Percentiles rank a stretch among this genome's conserved stretches.
These are phyloP conservation scores for Ibycter americanus DNA, from an alignment of 2,797 vertebrate species.

Conservation along the genomic window DNA sequence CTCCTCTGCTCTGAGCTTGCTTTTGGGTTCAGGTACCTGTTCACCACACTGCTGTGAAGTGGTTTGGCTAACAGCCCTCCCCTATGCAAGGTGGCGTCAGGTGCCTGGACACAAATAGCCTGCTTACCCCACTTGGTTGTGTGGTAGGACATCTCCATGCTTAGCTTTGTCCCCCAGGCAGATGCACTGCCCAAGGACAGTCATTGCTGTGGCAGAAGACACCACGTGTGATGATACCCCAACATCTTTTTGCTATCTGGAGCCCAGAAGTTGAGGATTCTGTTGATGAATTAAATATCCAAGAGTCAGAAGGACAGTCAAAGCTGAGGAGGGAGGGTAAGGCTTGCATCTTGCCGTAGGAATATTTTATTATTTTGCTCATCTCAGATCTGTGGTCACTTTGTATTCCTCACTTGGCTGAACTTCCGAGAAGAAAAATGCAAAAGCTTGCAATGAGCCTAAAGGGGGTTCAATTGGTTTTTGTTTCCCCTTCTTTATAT, in stretches of 20 bases:
- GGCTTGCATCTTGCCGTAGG: background rate
- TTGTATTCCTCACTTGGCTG: background rate
- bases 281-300: background rate
- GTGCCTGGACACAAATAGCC: background rate
- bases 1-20: background rate
- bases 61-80: background rate
- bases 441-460: background rate
- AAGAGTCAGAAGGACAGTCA: background rate
- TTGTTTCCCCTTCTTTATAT: background rate
- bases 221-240: background rate
- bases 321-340: background rate
- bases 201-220: background rate
- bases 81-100: fast-evolving
- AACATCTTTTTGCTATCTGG: background rate
- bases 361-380: background rate
- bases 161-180: background rate
- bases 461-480: background rate
- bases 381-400: background rate
- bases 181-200: background rate
- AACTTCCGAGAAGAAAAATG: background rate
- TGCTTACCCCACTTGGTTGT: fast-evolving
- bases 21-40: background rate
- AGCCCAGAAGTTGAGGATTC: background rate
- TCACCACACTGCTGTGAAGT: background rate
- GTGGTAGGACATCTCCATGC: background rate